phyloP scores from a whole-genome alignment of 2,888 invertebrate genomes.

The Pseudeuparius sepicola region DNA sequence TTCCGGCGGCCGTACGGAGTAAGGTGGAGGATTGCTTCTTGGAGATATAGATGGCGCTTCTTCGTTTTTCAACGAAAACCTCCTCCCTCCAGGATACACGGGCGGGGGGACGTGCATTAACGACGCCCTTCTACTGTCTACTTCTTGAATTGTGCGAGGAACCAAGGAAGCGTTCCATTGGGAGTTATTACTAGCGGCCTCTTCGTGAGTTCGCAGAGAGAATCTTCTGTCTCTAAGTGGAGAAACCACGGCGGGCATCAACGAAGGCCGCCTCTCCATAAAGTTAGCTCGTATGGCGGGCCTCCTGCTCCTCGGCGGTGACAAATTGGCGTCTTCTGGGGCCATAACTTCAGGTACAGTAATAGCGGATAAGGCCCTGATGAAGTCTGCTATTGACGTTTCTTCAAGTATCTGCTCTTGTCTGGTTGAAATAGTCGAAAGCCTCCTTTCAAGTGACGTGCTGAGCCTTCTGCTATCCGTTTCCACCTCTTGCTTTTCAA shows the following conservation, averaged over 20 bases:
- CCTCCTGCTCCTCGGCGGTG: constrained; percentile 21
- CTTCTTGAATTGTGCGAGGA: constrained; percentile 5
- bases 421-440: constrained; percentile 22
- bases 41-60: not conserved
- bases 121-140: not conserved
- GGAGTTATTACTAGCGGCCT: constrained; percentile 15
- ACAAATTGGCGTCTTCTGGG: constrained; percentile 37
- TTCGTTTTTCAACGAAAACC: not conserved
- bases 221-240: constrained; percentile 23
- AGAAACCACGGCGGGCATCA: constrained; percentile 18
- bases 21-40: constrained; percentile 11
- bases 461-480: constrained; percentile 38
- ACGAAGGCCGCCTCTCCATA: constrained; percentile 26
- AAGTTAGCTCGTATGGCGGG: constrained; percentile 22
- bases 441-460: constrained; percentile 24
- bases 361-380: constrained; percentile 66
- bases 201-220: constrained; percentile 29
- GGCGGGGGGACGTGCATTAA: no score
- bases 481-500: constrained; percentile 35
- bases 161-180: constrained; percentile 8
- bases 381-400: constrained; percentile 72
- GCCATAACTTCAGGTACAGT: constrained; percentile 29
- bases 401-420: constrained; percentile 62
- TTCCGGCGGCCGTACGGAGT: constrained; percentile 12
- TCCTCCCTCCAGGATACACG: no score